These are phyloP conservation scores for Petaurus breviceps DNA, from an alignment of 2,113 vertebrate genomes.

Conservation along the genomic window DNA sequence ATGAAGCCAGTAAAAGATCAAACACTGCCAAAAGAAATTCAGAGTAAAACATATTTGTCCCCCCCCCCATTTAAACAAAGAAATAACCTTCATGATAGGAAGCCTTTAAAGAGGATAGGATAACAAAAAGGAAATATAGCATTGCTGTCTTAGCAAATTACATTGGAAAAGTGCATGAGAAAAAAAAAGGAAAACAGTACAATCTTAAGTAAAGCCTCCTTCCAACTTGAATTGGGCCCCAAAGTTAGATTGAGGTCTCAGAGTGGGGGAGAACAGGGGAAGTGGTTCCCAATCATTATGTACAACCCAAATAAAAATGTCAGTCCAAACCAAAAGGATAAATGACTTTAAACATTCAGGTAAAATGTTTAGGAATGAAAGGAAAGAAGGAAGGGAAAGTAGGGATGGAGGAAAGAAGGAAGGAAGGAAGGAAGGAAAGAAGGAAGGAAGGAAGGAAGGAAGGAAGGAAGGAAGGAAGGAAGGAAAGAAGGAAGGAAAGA, in stretches of 20 bases:
- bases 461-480: neutral
- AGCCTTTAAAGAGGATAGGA: slow-evolving; percentile 31
- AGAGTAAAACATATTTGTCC: slow-evolving; percentile 50
- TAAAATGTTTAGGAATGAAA: neutral
- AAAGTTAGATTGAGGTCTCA: slow-evolving; percentile 24
- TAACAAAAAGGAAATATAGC: slow-evolving; percentile 45
- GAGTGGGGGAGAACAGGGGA: neutral
- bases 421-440: rapidly evolving
- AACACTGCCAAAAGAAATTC: slow-evolving; percentile 55
- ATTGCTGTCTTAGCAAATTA: slow-evolving; percentile 35
- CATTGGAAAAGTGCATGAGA: slow-evolving; percentile 38
- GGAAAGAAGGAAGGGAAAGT: neutral
- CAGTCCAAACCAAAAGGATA: neutral
- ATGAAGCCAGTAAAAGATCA: slow-evolving; percentile 53
- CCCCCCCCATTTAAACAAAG: slow-evolving; percentile 18
- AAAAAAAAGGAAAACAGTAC: neutral
- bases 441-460: no score
- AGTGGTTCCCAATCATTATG: neutral
- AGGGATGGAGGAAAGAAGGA: no score
- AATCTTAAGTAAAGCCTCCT: slow-evolving; percentile 1
- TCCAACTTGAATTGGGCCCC: slow-evolving; percentile 19
- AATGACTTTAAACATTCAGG: neutral
- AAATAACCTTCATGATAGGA: slow-evolving; percentile 33
- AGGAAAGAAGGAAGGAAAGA: no score
- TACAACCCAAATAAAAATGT: slow-evolving; percentile 17